Evolutionary conservation across 2,888 invertebrate genomes (phyloP).

Genomic region (Timandra comae): DNA sequence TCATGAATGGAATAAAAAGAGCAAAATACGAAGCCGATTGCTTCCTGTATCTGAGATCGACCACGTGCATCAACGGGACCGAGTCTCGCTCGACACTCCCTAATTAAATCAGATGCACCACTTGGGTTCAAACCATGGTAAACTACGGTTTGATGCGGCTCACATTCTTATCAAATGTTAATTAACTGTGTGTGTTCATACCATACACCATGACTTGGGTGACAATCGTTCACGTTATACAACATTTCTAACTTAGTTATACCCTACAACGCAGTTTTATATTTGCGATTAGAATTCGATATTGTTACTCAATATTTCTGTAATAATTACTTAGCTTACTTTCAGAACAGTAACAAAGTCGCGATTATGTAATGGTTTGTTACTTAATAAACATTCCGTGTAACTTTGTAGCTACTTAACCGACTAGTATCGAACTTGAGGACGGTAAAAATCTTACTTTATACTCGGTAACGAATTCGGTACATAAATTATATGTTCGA

Average conservation of each 20-base stretch:
- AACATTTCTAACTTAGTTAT: no score
- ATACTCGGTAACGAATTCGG: no score
- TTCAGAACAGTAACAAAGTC: constrained; percentile 8
- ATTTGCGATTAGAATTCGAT: background rate
- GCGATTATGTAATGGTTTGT: constrained; percentile 6
- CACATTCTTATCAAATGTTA: no score
- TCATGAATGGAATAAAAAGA: constrained; percentile 49
- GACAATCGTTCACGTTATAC: no score
- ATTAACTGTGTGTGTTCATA: no score
- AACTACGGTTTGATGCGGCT: no score
- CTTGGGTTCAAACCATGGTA: no score
- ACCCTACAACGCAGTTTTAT: background rate
- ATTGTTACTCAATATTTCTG: constrained; percentile 4
- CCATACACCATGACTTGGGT: no score
- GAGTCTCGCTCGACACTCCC: constrained; percentile 27
- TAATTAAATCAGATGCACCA: constrained; percentile 36
- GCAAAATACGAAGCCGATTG: constrained; percentile 35
- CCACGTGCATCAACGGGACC: constrained; percentile 30
- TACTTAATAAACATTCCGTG: constrained; percentile 4
- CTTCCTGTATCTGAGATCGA: constrained; percentile 47
- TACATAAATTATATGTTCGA: no score
- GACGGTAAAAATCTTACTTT: no score
- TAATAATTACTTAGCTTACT: constrained; percentile 8
- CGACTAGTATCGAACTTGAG: no score
- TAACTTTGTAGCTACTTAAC: no score